A percentile compares a stretch with the other conserved stretches of the same genome.
phyloP scores from a whole-genome alignment of 2,797 vertebrate genomes.

The Centropyge bicolor region DNA sequence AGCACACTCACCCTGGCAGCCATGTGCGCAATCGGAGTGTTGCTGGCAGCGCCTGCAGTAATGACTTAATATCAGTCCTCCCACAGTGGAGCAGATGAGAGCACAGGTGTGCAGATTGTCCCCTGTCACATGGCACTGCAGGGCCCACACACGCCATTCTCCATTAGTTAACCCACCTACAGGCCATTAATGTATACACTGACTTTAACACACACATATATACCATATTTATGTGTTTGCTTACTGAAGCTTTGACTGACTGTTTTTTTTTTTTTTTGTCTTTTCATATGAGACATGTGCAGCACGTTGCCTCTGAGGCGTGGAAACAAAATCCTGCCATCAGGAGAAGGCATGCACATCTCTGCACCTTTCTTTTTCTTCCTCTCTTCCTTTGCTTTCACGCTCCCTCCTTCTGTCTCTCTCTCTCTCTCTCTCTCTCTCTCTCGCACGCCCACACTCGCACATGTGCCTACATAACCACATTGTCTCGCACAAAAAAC shows the following conservation, averaged over 20 bases:
- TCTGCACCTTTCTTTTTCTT: conserved; percentile 36
- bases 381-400: conserved; percentile 17
- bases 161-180: conserved; percentile 58
- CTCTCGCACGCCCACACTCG: conserved; percentile 35
- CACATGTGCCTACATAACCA: conserved; percentile 53
- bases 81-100: conserved; percentile 77
- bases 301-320: not conserved
- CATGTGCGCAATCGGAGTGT: conserved; percentile 51
- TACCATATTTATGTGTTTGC: not conserved
- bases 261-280: not conserved
- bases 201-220: conserved; percentile 12
- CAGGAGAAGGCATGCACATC: not conserved
- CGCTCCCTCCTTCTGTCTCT: conserved; percentile 33
- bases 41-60: conserved; percentile 68
- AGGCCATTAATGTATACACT: conserved; percentile 43
- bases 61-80: conserved; percentile 82
- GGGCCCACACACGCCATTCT: conserved; percentile 65
- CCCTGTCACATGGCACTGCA: conserved; percentile 68
- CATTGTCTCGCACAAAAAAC: conserved; percentile 63
- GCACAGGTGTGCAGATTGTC: conserved; percentile 80
- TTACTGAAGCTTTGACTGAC: not conserved
- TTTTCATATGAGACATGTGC: not conserved
- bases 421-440: conserved; percentile 10
- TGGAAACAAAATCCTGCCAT: conserved; percentile 21
- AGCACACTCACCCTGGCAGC: conserved; percentile 56